Evolutionary conservation across 2,113 vertebrate species (phyloP).

Genomic region (Labeo rohita): DNA sequence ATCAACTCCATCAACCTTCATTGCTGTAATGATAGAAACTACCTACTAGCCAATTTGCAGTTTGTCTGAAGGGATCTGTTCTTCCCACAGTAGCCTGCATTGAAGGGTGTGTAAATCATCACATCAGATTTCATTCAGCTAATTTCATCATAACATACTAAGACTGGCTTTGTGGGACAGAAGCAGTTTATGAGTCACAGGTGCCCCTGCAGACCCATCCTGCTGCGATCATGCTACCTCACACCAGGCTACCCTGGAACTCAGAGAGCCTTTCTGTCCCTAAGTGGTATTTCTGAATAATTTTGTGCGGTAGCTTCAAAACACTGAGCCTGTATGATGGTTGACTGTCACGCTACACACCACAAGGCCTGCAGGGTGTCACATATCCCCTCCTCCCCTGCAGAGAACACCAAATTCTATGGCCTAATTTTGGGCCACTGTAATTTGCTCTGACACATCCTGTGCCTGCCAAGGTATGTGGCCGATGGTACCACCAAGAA

Average conservation of each 20-base stretch:
- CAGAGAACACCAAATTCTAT: conserved; percentile 34
- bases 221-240: background rate
- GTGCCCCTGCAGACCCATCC: conserved; percentile 5
- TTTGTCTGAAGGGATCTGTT: background rate
- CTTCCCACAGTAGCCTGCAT: background rate
- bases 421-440: conserved; percentile 48
- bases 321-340: background rate
- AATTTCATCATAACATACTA: conserved; percentile 24
- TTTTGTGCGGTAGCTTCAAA: conserved; percentile 13
- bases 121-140: conserved; percentile 20
- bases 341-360: conserved; percentile 29
- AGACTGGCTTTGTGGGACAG: background rate
- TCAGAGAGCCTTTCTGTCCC: background rate
- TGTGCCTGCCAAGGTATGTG: conserved; percentile 10
- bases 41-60: background rate
- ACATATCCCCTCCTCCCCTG: conserved; percentile 10
- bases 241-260: background rate
- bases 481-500: conserved; percentile 38
- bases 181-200: background rate
- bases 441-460: conserved; percentile 42
- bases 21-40: background rate
- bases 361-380: conserved; percentile 41
- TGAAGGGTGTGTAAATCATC: background rate
- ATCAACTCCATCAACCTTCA: background rate
- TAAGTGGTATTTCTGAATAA: background rate